Base-by-base conservation (phyloP, 1,140 invertebrate species). In the Drosophila mayri region DNA sequence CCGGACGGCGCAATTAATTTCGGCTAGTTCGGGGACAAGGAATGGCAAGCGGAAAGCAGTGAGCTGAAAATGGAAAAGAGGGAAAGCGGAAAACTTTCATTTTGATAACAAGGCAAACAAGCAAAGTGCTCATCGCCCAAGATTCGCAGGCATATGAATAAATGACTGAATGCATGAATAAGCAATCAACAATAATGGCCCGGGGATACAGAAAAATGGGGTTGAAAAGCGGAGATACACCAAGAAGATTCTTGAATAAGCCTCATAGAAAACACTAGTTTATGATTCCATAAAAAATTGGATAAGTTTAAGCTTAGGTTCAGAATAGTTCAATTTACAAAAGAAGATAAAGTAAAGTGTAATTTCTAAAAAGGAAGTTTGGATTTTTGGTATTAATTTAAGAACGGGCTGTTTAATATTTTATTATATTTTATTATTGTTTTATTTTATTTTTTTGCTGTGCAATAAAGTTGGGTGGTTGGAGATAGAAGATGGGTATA, bases 81-180 rank as follows among this genome's bases (percentile, higher is more conserved):
- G 6, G 30, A 62, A 58, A 14, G 11, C 16, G 59, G 50, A 59
- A 72, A 72, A 71, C 58, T 67, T 63, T 68, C 47, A 59, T 80
- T 73, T 81, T 85, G 77, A 85, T 84, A 84, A 73, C 77, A 76
- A 46, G 46, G 70, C 70, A 63, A 74, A 74, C 73, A 76, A 65
- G 52, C 52, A 76, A 76, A 65, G 63, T 44, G 54, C 63, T 62
- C 82, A 67, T 43, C 78, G 54, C 32, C 43, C 66, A 75, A 71
- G 74, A 77, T 67, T 70, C 62, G 32, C 70, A 44, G 61, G 62
- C 76, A 81, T 84, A 90, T 87, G 84, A 90, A 87, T 90, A 87
- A 90, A 87, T 87, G 74, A 90, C 87, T 90, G 77, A 84, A 78
- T 72, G 85, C 84, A 87, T 87, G 84, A 87, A 87, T 87, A 87